Conservation (phyloP, 1,140 invertebrate species). For the Pteromalus puparum region DNA sequence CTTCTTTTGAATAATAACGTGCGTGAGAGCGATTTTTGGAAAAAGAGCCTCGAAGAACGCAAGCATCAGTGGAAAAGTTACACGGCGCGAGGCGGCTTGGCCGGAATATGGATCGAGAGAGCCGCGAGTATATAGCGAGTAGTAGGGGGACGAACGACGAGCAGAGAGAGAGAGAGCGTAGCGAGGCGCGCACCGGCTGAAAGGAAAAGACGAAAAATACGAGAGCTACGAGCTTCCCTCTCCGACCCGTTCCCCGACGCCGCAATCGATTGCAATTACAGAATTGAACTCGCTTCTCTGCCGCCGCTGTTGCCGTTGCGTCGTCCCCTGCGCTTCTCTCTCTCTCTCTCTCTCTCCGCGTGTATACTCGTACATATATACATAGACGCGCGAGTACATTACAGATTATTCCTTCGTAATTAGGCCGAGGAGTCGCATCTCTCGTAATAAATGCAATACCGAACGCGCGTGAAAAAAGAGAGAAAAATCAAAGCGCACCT, state of each 20-base stretch:
- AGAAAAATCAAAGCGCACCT: too few species aligned
- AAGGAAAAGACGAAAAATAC: constrained; percentile 8
- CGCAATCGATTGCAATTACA: constrained; percentile 22
- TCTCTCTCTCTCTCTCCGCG: background rate
- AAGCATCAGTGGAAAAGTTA: background rate
- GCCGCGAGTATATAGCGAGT: background rate
- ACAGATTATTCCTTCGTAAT: background rate
- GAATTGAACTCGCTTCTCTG: constrained; percentile 14
- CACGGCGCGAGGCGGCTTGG: background rate
- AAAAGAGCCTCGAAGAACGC: background rate
- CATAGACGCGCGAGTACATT: background rate
- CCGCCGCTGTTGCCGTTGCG: background rate
- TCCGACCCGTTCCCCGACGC: background rate
- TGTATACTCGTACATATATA: background rate
- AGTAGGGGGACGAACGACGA: constrained; percentile 5
- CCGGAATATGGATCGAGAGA: constrained; percentile 30
- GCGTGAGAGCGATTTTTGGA: background rate
- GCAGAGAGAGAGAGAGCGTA: background rate
- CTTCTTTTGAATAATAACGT: too few species aligned
- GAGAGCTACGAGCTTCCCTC: constrained; percentile 12
- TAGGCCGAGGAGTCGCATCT: background rate
- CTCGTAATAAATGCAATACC: background rate
- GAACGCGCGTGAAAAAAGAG: background rate
- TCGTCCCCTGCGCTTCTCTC: too few species aligned
- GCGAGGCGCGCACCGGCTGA: background rate